Conservation (phyloP, 2,797 vertebrate species). For the Hypotaenidia philippensis region DNA sequence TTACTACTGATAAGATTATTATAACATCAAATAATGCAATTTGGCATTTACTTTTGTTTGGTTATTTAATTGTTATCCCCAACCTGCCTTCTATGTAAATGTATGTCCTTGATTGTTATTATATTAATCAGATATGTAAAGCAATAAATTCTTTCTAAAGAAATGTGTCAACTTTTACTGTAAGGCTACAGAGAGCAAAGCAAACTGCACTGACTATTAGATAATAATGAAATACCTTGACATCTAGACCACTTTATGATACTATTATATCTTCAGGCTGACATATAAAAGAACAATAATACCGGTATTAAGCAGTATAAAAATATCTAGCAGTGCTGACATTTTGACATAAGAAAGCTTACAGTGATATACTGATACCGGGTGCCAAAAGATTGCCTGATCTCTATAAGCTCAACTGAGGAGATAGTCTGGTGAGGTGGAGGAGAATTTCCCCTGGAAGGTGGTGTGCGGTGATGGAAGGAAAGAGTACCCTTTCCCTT, state of each 20-base stretch:
- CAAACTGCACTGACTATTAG: background rate
- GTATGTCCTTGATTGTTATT: background rate
- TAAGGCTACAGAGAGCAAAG: background rate
- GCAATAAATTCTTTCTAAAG: background rate
- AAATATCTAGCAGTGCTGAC: conserved; percentile 3
- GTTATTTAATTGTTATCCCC: background rate
- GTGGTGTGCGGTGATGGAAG: background rate
- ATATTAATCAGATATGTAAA: background rate
- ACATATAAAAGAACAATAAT: conserved; percentile 35
- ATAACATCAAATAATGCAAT: background rate
- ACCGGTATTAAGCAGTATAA: background rate
- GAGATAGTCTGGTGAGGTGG: background rate
- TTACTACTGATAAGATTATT: background rate
- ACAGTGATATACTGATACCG: background rate
- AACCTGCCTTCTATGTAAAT: background rate
- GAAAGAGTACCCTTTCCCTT: background rate
- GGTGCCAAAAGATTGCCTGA: background rate
- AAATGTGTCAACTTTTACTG: background rate
- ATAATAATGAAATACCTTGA: conserved; percentile 35
- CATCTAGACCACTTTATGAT: conserved; percentile 30
- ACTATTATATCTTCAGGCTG: conserved; percentile 17
- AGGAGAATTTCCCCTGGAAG: background rate
- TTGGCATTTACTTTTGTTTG: background rate
- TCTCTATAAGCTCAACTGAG: background rate
- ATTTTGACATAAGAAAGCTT: conserved; percentile 16